Evolutionary conservation across 2,113 vertebrate genomes (phyloP), one percentile per base, ranked within the genome.

Genomic region (Poecile atricapillus): DNA sequence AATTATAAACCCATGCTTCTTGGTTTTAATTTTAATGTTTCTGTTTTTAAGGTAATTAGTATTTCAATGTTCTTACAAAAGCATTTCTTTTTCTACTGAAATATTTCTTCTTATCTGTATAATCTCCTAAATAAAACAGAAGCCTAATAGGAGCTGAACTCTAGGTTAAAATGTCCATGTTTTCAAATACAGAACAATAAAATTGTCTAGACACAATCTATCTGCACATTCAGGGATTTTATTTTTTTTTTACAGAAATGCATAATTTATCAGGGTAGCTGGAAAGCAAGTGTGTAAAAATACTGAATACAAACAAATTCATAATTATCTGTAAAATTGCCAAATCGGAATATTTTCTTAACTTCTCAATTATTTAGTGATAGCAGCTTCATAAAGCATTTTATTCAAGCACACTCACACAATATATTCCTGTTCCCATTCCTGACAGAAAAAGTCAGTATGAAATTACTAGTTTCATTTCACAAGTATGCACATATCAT

Each of bases 111-210:
- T 31, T 84, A 68, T 75, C 31, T 79, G 56, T 81, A 76, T 71
- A 87, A 19, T 76, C 25, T 7, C 23, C 78, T 85, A 82, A 67
- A 83, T 75, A 47, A 87, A 89, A 82, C 1, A 53, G 16, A 89
- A 58, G 41, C 28, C 70, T 41, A 84, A 10, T 21, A 78, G 52
- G 39, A 84, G 7, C 43, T 37, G 33, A 80, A 69, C 53, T 85
- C 68, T 71, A 89, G 69, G 53, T 76, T 53, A 73, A 84, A 92
- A 87, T 50, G 25, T 46, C 33, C 47, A 64, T 0, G 0, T 82
- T 89, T 95, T 75, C 65, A 83, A 93, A 93, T 59, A 65, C 55
- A 65, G 43, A 11, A 83, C 39, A 96, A 85, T 56, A 79, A 82
- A 89, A 65, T 50, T 41, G 31, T 76, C 74, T 82, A 91, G 80